phyloP scores from a whole-genome alignment of 2,888 invertebrate genomes.

The Malachius bipustulatus region DNA sequence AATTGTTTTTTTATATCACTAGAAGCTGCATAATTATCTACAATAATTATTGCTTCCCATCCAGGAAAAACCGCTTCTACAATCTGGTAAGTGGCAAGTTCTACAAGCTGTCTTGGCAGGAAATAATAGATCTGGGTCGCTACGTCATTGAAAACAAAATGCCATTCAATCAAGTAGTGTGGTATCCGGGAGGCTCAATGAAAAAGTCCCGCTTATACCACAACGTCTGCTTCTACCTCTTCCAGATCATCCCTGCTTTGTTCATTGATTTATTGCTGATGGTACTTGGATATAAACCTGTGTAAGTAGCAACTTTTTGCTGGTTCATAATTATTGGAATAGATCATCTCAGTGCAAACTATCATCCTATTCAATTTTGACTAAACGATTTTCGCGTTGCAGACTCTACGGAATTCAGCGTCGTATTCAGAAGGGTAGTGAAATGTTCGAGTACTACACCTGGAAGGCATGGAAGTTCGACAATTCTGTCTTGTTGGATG shows the following conservation, averaged over 20 bases:
- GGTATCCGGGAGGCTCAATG: conserved; percentile 78
- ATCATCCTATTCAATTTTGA: not conserved
- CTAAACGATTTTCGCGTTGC: conserved; percentile 16
- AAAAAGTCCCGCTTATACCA: conserved; percentile 66
- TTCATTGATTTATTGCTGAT: conserved; percentile 67
- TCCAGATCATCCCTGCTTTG: conserved; percentile 86
- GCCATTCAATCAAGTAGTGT: conserved; percentile 73
- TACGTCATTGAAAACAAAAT: conserved; percentile 62
- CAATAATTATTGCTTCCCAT: conserved; percentile 15
- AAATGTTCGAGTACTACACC: conserved; percentile 84
- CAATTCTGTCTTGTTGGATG: conserved; percentile 48
- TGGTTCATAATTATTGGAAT: conserved; percentile 3
- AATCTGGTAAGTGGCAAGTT: conserved; percentile 70
- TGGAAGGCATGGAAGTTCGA: conserved; percentile 83
- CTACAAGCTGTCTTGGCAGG: conserved; percentile 76
- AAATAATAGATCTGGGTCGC: conserved; percentile 69
- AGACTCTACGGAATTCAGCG: conserved; percentile 74
- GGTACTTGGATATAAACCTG: conserved; percentile 73
- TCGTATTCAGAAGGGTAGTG: conserved; percentile 72
- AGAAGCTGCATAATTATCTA: not conserved
- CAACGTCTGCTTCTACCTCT: conserved; percentile 69
- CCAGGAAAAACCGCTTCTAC: conserved; percentile 45
- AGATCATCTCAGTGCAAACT: not conserved
- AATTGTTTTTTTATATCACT: not conserved
- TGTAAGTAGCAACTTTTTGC: conserved; percentile 46